Base-by-base conservation (phyloP, 2,797 vertebrate species). In the Pantherophis vulpinus region DNA sequence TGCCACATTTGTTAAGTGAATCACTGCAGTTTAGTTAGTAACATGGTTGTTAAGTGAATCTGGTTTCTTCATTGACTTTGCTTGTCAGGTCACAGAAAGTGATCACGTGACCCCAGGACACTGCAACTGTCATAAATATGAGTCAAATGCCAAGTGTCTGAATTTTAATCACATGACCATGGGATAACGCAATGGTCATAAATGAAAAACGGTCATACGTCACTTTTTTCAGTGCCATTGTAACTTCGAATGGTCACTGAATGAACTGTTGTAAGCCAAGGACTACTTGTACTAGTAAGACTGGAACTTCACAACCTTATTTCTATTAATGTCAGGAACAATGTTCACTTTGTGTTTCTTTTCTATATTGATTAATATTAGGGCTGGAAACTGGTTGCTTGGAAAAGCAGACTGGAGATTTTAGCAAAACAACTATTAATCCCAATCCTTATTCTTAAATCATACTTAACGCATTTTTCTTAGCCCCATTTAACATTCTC, bases 271-370 rank as follows among this genome's bases (percentile, higher is more conserved):
- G n/a, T 20, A 37, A 37, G 7, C 37, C 70, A 74, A 94, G 79
- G 23, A 83, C 10, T 95, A 93, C 54, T 60, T 56, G 93, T 74
- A 54, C 59, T 94, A 90, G 55, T 61, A 87, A 94, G n/a, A 27
- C 91, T 54, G 61, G 86, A 10, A 63, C 13, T 23, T 83, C 86
- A 54, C 16, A 90, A 51, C 12, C n/a, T 66, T 59, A 59, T 63
- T 89, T 63, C 14, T 63, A 51, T 32, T 16, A 11, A 32, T 12
- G 16, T 18, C 54, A 58, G n/a, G 86, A 37, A 32, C 7, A 37
- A 74, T 55, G 20, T 54, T 66, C 89, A 90, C 23, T 55, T 90
- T 18, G 3, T 66, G 42, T 37, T 74, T 58, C 66, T 87, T 95
- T 91, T 90, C 92, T 56, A 29, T 11, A 86, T 58, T 79, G 58